Percentiles rank a stretch among this genome's conserved stretches.
These are phyloP conservation scores for Fissipunctia ypsillon DNA, from an alignment of 2,888 invertebrate species.

Conservation along the genomic window DNA sequence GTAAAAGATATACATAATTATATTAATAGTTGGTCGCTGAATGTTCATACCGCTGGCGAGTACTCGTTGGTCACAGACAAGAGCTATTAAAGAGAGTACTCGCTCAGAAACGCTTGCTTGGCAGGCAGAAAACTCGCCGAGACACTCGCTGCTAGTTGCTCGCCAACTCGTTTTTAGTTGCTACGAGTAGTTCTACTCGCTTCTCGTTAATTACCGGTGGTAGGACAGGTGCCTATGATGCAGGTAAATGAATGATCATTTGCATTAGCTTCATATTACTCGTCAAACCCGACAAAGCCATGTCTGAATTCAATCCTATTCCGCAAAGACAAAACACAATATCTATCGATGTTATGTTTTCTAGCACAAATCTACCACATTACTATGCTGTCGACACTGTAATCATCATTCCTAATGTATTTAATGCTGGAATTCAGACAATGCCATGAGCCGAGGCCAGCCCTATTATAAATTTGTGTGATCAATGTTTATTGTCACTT, in stretches of 20 bases:
- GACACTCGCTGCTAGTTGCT: too few relatives aligned
- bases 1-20: too few relatives aligned
- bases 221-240: too few relatives aligned
- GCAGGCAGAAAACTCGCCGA: too few relatives aligned
- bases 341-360: constrained; percentile 12
- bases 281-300: neutral
- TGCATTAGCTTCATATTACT: neutral
- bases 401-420: constrained; percentile 66
- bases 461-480: constrained; percentile 60
- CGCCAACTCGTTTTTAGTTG: too few relatives aligned
- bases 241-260: neutral
- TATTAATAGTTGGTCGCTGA: too few relatives aligned
- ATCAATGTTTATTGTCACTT: constrained; percentile 64
- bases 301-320: neutral
- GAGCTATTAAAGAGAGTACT: too few relatives aligned
- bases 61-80: too few relatives aligned
- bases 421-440: constrained; percentile 74
- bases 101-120: too few relatives aligned
- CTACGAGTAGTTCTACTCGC: too few relatives aligned
- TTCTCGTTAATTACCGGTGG: too few relatives aligned
- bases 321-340: neutral
- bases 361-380: constrained; percentile 31
- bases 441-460: constrained; percentile 66
- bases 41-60: too few relatives aligned
- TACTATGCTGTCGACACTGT: constrained; percentile 43